phyloP scores from a whole-genome alignment of 2,888 invertebrate genomes.

The Autographa pulchrina region DNA sequence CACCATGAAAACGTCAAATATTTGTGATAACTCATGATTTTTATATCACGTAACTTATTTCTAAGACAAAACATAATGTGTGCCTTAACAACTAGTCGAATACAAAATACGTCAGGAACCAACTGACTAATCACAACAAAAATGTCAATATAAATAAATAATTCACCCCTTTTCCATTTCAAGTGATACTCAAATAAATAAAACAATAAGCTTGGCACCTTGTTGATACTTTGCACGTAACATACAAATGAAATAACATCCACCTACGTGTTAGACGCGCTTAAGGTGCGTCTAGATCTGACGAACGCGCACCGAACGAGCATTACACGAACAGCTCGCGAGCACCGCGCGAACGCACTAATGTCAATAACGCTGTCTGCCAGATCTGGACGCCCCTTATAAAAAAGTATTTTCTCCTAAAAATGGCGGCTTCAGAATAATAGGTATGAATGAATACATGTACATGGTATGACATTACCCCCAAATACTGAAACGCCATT shows the following conservation, averaged over 20 bases:
- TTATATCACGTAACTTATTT: conserved; percentile 53
- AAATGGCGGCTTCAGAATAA: too few relatives aligned
- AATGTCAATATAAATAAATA: not conserved
- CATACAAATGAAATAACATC: conserved; percentile 9
- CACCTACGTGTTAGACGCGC: conserved; percentile 31
- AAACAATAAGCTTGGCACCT: conserved; percentile 50
- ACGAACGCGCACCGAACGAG: too few relatives aligned
- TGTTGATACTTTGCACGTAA: conserved; percentile 32
- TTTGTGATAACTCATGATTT: conserved; percentile 43
- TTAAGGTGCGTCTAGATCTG: not conserved
- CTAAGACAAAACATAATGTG: conserved; percentile 48
- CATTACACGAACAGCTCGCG: too few relatives aligned
- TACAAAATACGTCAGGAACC: conserved; percentile 38
- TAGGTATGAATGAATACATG: too few relatives aligned
- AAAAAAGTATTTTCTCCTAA: too few relatives aligned
- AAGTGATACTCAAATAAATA: conserved; percentile 33
- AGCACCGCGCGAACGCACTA: too few relatives aligned
- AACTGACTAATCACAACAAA: conserved; percentile 18
- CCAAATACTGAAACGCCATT: too few relatives aligned
- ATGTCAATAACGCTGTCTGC: too few relatives aligned
- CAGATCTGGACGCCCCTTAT: too few relatives aligned
- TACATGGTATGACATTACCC: too few relatives aligned
- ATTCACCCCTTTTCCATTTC: not conserved
- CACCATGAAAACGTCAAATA: conserved; percentile 40
- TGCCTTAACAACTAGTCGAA: conserved; percentile 16